phyloP scores from a whole-genome alignment of 2,113 vertebrate genomes.

The Perccottus glenii region DNA sequence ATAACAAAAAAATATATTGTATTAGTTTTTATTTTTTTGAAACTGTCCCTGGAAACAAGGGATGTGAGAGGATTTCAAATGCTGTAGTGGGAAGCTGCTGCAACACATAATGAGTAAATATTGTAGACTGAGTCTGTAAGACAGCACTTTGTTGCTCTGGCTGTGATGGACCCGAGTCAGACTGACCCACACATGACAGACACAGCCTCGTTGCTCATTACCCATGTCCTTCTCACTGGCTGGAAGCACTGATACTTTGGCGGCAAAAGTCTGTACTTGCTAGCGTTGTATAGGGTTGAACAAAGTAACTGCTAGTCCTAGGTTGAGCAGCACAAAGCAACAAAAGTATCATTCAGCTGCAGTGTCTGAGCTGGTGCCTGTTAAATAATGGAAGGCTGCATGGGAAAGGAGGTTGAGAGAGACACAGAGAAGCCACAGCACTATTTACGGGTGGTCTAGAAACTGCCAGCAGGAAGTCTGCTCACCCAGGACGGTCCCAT shows the following conservation, averaged over 20 bases:
- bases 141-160: constrained; percentile 13
- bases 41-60: constrained; percentile 62
- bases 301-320: constrained; percentile 22
- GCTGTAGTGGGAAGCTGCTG: background rate
- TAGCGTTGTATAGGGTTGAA: constrained; percentile 11
- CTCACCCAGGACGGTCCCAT: constrained; percentile 68
- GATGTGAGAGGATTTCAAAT: constrained; percentile 48
- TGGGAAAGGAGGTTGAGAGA: constrained; percentile 59
- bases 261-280: constrained; percentile 43
- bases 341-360: constrained; percentile 51
- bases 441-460: constrained; percentile 61
- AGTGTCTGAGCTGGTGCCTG: constrained; percentile 53
- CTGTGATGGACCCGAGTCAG: constrained; percentile 33
- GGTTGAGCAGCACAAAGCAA: constrained; percentile 23
- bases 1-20: constrained; percentile 51
- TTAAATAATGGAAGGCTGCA: constrained; percentile 73
- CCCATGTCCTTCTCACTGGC: constrained; percentile 31
- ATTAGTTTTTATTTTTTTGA: constrained; percentile 32
- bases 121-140: constrained; percentile 1
- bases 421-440: constrained; percentile 27
- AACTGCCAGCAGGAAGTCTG: constrained; percentile 56
- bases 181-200: constrained; percentile 33
- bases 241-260: constrained; percentile 40
- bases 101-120: constrained; percentile 2
- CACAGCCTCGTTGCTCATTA: constrained; percentile 43